Percentiles rank a stretch among this genome's conserved stretches.
Conservation (phyloP, 2,888 invertebrate genomes). For the Chydorus sphaericus region DNA sequence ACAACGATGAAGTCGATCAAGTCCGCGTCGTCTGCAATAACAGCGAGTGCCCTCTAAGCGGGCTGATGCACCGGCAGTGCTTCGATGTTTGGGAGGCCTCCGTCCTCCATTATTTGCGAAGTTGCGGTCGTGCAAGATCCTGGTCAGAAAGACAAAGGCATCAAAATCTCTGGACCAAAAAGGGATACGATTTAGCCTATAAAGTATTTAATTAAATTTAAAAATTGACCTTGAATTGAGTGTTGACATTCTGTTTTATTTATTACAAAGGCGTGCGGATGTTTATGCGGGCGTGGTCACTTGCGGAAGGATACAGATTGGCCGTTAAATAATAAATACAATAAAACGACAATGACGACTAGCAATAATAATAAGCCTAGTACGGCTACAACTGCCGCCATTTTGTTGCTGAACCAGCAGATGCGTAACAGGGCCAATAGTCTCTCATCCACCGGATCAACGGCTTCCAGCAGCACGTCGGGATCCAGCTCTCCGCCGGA, state of each 20-base stretch:
- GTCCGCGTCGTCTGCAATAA: conserved; percentile 89
- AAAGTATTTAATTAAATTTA: too few relatives aligned
- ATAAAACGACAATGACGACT: background rate
- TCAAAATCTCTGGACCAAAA: conserved; percentile 95
- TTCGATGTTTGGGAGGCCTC: conserved; percentile 88
- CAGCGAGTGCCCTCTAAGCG: conserved; percentile 52
- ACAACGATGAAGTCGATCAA: conserved; percentile 57
- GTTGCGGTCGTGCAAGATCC: conserved; percentile 76
- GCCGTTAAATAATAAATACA: conserved; percentile 45
- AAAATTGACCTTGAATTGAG: too few relatives aligned
- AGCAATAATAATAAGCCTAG: background rate
- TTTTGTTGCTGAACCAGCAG: background rate
- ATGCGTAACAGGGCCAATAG: conserved; percentile 27
- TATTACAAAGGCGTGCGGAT: conserved; percentile 58
- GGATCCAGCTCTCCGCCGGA: conserved; percentile 20
- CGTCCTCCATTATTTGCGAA: conserved; percentile 73
- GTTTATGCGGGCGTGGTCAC: conserved; percentile 83
- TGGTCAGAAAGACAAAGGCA: conserved; percentile 90
- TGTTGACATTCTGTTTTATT: background rate
- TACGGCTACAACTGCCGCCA: background rate
- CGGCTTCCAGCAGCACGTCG: conserved; percentile 26
- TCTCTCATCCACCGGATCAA: conserved; percentile 30
- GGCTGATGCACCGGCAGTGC: conserved; percentile 78
- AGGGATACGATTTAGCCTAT: conserved; percentile 89
- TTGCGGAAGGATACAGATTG: conserved; percentile 89